Conservation (phyloP, 2,113 vertebrate genomes). For the Scytalopus superciliaris region DNA sequence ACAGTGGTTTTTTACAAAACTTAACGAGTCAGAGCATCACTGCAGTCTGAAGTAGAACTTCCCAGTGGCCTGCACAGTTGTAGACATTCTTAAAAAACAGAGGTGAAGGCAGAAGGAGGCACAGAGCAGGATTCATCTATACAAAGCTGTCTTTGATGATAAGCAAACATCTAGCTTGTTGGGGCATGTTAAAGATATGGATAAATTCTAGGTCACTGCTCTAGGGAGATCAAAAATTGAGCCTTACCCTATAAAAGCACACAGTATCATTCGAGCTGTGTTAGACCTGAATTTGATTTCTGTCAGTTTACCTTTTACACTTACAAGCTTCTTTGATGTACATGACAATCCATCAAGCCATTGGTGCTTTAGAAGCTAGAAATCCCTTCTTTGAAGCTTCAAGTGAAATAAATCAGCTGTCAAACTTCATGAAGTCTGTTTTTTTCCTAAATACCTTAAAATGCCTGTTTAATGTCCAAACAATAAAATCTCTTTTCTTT, state of each 20-base stretch:
- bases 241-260: background rate
- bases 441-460: constrained; percentile 23
- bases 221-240: constrained; percentile 49
- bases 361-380: constrained; percentile 26
- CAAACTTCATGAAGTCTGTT: constrained; percentile 6
- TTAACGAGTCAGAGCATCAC: background rate
- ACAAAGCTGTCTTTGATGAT: constrained; percentile 58
- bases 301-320: constrained; percentile 58
- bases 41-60: background rate
- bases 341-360: constrained; percentile 42
- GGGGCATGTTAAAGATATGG: constrained; percentile 14
- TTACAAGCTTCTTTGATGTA: constrained; percentile 50
- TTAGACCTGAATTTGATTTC: constrained; percentile 39
- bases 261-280: constrained; percentile 2
- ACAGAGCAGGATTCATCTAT: background rate
- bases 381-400: constrained; percentile 60
- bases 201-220: constrained; percentile 40
- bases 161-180: constrained; percentile 18
- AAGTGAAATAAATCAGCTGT: constrained; percentile 61
- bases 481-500: constrained; percentile 16
- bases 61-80: background rate
- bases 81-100: background rate
- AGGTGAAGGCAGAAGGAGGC: background rate
- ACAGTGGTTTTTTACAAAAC: background rate
- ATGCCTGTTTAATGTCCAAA: constrained; percentile 40